Conservation (phyloP, 2,888 invertebrate genomes). For the Trypoxylon attenuatum region DNA sequence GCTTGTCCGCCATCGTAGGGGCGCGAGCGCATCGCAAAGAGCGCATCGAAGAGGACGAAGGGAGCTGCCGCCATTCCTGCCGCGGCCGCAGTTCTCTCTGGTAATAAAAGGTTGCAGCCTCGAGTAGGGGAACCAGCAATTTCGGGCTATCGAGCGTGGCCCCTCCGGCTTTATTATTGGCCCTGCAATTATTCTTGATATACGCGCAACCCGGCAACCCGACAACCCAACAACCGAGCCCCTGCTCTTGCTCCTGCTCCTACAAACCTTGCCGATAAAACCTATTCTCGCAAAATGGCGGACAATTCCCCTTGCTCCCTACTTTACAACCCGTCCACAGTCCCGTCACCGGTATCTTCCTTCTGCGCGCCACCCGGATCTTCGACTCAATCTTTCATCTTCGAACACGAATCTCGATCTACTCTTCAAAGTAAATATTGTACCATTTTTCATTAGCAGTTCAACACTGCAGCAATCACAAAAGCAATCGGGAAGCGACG, state of each 20-base stretch:
- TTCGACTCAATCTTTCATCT: too few species aligned
- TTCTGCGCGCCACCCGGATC: not conserved
- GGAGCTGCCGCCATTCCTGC: constrained; percentile 60
- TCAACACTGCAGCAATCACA: too few species aligned
- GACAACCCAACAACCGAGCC: constrained; percentile 58
- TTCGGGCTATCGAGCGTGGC: constrained; percentile 74
- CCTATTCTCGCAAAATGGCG: constrained; percentile 66
- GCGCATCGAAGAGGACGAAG: constrained; percentile 56
- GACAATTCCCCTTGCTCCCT: constrained; percentile 27
- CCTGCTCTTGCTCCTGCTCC: constrained; percentile 57
- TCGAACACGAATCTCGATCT: too few species aligned
- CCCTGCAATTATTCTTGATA: constrained; percentile 74
- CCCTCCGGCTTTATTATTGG: constrained; percentile 74
- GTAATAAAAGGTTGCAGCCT: constrained; percentile 52
- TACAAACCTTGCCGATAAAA: constrained; percentile 62
- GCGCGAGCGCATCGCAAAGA: too few species aligned
- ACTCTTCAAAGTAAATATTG: too few species aligned
- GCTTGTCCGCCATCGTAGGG: constrained; percentile 74
- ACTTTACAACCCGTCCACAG: constrained; percentile 9
- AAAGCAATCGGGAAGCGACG: constrained; percentile 21
- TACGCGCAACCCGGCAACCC: constrained; percentile 67
- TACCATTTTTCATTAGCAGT: too few species aligned
- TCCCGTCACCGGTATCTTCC: not conserved
- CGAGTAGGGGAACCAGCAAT: constrained; percentile 73
- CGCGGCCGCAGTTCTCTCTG: constrained; percentile 45